A percentile compares a stretch with the other conserved stretches of the same genome.
phyloP scores from a whole-genome alignment of 2,797 vertebrate genomes.

The Rallus crepitans region DNA sequence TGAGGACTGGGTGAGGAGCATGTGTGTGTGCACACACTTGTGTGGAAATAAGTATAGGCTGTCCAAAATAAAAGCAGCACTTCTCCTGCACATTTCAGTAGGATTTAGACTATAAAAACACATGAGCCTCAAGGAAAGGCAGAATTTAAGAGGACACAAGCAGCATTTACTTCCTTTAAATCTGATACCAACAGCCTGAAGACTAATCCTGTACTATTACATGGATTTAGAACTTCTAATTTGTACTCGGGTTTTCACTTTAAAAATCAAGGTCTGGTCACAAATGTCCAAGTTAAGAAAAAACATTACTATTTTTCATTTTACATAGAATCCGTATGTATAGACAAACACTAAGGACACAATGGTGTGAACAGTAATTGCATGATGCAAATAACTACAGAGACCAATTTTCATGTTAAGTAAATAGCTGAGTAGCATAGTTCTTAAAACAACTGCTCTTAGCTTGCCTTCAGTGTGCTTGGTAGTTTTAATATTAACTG shows the following conservation, averaged over 20 bases:
- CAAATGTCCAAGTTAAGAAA: background rate
- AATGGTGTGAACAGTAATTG: background rate
- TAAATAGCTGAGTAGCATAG: background rate
- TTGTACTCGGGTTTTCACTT: background rate
- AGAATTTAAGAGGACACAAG: background rate
- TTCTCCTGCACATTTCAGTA: background rate
- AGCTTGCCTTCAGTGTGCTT: background rate
- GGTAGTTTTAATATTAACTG: background rate
- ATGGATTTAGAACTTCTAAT: background rate
- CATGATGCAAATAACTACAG: background rate
- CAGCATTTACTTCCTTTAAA: background rate
- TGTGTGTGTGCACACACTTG: fast-evolving
- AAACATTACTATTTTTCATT: background rate
- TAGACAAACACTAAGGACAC: background rate
- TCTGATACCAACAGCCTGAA: background rate
- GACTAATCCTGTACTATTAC: background rate
- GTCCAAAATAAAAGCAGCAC: no score
- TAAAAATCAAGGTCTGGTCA: background rate
- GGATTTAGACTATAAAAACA: background rate
- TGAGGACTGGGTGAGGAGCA: background rate
- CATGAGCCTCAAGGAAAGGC: background rate
- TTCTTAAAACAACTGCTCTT: background rate
- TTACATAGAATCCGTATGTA: background rate
- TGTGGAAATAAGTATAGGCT: background rate
- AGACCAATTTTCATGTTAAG: background rate